Evolutionary conservation across 2,888 invertebrate species (phyloP).

Genomic region (Eristalis tenax): DNA sequence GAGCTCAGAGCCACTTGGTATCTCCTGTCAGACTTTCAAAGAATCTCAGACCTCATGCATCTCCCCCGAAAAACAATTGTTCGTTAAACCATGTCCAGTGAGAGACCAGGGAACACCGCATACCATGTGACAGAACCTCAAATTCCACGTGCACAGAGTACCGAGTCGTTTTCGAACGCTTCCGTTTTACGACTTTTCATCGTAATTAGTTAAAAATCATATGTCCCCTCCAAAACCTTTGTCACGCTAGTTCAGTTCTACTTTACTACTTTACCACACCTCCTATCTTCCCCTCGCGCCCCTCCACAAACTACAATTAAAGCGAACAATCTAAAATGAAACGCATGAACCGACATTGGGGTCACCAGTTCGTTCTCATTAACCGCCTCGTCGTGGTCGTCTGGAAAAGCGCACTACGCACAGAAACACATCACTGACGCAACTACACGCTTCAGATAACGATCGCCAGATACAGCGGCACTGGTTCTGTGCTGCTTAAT

Average conservation of each 20-base stretch:
- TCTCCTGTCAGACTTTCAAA: no score
- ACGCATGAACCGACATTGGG: conserved; percentile 45
- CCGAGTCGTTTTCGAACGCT: background rate
- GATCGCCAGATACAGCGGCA: background rate
- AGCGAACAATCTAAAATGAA: conserved; percentile 26
- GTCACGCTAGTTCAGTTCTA: conserved; percentile 31
- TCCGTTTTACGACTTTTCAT: background rate
- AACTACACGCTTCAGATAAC: background rate
- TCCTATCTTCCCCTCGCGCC: background rate
- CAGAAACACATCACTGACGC: conserved; percentile 18
- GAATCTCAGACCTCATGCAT: no score
- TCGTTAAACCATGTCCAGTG: no score
- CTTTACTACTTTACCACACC: background rate
- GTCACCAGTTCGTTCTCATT: conserved; percentile 43
- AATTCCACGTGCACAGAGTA: background rate
- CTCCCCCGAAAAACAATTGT: no score
- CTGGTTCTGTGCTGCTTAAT: background rate
- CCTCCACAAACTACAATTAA: background rate
- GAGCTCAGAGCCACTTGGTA: no score
- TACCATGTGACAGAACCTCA: background rate
- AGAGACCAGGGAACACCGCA: no score
- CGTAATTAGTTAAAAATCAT: background rate
- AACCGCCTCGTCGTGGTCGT: background rate
- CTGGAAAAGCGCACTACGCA: conserved; percentile 23
- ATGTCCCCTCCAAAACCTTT: background rate